Percentiles rank a stretch among this genome's conserved stretches.
Conservation (phyloP, 2,113 vertebrate species). For the Leucosticte australis region DNA sequence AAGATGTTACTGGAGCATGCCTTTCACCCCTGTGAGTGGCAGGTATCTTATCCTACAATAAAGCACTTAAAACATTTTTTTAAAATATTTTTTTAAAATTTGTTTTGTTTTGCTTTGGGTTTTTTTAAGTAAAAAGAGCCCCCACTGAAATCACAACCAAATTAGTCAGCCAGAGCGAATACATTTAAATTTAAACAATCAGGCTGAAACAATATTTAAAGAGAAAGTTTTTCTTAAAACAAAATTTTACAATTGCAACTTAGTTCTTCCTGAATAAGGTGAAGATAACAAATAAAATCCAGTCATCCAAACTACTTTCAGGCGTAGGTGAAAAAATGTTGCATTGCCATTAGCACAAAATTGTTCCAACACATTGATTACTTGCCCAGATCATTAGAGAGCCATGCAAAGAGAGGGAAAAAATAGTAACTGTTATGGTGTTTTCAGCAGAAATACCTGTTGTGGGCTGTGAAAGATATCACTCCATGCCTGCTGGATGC, state of each 20-base stretch:
- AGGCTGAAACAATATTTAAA: neutral
- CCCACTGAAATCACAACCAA: neutral
- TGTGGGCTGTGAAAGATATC: neutral
- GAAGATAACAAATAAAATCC: neutral
- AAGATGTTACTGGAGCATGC: neutral
- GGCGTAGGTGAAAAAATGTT: neutral
- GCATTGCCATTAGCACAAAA: neutral
- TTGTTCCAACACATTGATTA: neutral
- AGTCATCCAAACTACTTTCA: neutral
- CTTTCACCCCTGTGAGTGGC: neutral
- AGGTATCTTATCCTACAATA: neutral
- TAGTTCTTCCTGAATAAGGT: neutral
- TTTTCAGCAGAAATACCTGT: neutral
- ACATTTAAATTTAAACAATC: neutral
- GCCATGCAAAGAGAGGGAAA: neutral
- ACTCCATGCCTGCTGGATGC: neutral
- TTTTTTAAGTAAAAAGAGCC: neutral
- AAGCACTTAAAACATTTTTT: neutral
- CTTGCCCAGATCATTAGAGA: neutral
- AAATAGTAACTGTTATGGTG: neutral
- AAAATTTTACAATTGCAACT: neutral
- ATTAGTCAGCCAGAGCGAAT: neutral
- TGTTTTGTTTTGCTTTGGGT: neutral
- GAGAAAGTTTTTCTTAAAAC: neutral
- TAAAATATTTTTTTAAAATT: accelerated